Conservation (phyloP, 1,140 invertebrate genomes). For the Neotoxoptera formosana region DNA sequence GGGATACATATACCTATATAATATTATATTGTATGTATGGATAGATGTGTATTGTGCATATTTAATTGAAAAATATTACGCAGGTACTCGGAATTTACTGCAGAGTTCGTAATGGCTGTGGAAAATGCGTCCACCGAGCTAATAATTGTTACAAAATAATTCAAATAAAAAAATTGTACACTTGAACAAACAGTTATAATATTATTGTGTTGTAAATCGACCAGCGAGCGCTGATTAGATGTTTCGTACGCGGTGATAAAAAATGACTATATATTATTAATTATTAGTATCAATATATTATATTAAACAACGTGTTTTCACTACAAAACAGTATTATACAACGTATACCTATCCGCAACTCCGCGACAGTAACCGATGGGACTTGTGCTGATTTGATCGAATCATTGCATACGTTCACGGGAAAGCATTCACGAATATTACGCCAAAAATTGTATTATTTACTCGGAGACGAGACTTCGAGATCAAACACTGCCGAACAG, state of each 20-base stretch:
- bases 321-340: too few species aligned
- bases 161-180: not conserved
- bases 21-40: not conserved
- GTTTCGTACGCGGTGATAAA: not conserved
- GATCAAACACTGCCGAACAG: not conserved
- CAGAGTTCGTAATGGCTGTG: not conserved
- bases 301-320: too few species aligned
- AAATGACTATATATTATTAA: not conserved
- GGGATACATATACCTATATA: not conserved
- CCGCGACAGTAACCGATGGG: too few species aligned
- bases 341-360: not conserved
- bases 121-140: not conserved
- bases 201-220: not conserved
- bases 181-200: not conserved
- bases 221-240: too few species aligned
- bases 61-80: not conserved
- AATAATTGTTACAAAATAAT: not conserved
- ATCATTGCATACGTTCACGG: too few species aligned
- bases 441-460: too few species aligned
- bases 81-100: not conserved
- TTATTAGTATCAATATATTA: too few species aligned
- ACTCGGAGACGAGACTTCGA: not conserved
- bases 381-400: not conserved
- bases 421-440: not conserved
- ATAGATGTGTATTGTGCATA: constrained; percentile 4